A percentile compares a stretch with the other conserved stretches of the same genome.
Evolutionary conservation across 2,888 invertebrate species (phyloP).

Genomic region (Caenorhabditis sp.): DNA sequence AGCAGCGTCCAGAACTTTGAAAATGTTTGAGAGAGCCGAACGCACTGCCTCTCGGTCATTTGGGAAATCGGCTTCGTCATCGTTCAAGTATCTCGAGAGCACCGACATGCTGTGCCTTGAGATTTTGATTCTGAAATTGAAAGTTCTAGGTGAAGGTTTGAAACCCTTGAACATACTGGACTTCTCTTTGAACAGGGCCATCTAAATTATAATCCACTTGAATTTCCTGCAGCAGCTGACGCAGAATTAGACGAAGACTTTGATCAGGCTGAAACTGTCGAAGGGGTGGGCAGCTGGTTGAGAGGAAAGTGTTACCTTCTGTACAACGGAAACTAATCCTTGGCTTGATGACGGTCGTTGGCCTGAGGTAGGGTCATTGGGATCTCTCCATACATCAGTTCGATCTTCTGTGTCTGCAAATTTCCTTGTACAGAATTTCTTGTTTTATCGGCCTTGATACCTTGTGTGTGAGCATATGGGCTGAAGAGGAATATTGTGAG

Average conservation of each 20-base stretch:
- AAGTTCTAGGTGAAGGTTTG: background rate
- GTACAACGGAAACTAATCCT: slow-evolving; percentile 1
- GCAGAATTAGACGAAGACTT: slow-evolving; percentile 56
- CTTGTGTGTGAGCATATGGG: background rate
- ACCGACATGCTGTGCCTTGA: slow-evolving; percentile 50
- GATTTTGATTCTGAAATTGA: slow-evolving; percentile 48
- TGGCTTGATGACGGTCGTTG: slow-evolving; percentile 3
- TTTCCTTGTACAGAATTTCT: background rate
- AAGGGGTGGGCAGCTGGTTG: background rate
- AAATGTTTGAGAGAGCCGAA: slow-evolving; percentile 52
- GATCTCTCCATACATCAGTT: slow-evolving; percentile 52
- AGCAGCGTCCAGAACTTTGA: slow-evolving; percentile 37
- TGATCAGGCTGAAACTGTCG: slow-evolving; percentile 49
- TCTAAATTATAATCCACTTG: slow-evolving; percentile 43
- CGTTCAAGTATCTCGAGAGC: slow-evolving; percentile 52
- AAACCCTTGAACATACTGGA: slow-evolving; percentile 12
- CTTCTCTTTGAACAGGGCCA: slow-evolving; percentile 37
- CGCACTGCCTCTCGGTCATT: slow-evolving; percentile 51
- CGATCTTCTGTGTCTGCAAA: slow-evolving; percentile 26
- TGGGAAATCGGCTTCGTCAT: slow-evolving; percentile 23
- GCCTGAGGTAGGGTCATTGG: slow-evolving; percentile 52
- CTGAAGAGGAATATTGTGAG: slow-evolving; percentile 9
- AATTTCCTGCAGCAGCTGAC: slow-evolving; percentile 51
- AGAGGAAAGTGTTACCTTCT: slow-evolving; percentile 2
- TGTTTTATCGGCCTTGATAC: background rate